Base-by-base conservation (phyloP, 2,888 invertebrate genomes). In the Lathronympha strigana region DNA sequence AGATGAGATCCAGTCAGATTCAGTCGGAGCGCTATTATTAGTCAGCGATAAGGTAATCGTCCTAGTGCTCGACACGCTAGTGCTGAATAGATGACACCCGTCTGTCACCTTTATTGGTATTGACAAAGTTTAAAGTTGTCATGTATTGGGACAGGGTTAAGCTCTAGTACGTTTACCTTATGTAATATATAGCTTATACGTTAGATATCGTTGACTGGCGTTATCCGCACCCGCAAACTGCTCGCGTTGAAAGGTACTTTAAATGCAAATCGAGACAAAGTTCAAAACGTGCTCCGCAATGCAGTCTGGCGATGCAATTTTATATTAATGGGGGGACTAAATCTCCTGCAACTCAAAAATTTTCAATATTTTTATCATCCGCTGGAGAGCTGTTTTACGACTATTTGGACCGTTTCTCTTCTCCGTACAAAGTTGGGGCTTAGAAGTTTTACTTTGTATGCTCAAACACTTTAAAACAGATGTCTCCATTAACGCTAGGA, bases 191-290 rank as follows among this genome's bases (percentile, higher is more conserved):
- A n/a, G 19, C 13, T 31, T 13, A 57, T 45, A 31, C 9, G 43
- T n/a, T 17, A n/a, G 19, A 57, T 19, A 13, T 57, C 57, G 19
- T n/a, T 57, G 43, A 15, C 25, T 17, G 25, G 64, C 57, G 61
- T 60, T 60, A 66, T 66, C 60, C 49, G 54, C 40, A 51, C 68
- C 68, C 74, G 71, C 78, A 79, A 80, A 78, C 77, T 75, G 77
- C 71, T 72, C 76, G 77, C 78, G 78, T 74, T 76, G 79, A 80
- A 81, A 80, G 76, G 82, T 80, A 78, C 82, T 87, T 84, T 82
- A 83, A 78, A 87, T 87, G 87, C 83, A 87, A 87, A 87, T 87
- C 76, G 74, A 71, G 74, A 72, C 76, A 76, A 81, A 80, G 76
- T 83, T 79, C 72, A 71, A 71, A 70, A 69, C 72, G 71, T 78